Evolutionary conservation across 2,113 vertebrate genomes (phyloP), one percentile per base, ranked within the genome.

Genomic region (Pangasianodon hypophthalmus): DNA sequence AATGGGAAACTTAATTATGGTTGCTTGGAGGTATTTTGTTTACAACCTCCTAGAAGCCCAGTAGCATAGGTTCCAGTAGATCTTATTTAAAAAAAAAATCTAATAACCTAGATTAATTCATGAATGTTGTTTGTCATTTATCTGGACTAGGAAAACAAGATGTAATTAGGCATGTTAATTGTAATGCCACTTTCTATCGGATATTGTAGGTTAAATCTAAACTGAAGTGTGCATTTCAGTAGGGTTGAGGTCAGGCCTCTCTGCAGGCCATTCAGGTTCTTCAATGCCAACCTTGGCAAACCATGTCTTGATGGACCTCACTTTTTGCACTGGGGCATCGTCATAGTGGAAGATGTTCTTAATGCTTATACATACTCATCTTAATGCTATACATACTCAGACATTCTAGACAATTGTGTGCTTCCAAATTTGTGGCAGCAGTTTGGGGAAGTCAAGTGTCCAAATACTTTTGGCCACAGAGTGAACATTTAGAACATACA

Each of bases 111-210:
- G 19, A 83, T 58, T 37, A 58, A 83, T 58, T 83, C 54, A 37
- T 21, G 32, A 41, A 24, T 83, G 32, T 41, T 83, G n/a, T 56
- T 83, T 19, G 3, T 9, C 80, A 58, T 83, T 83, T 58, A 58
- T 83, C 41, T 58, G n/a, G n/a, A 41, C 18, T 37, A 41, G 54
- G 32, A 13, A 32, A 83, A 58, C 81, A 56, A 58, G 54, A 41
- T 83, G 81, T 83, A 83, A 82, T 82, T 82, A 82, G 79, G 79
- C 50, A 37, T 32, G 79, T 54, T 80, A 50, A 80, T 26, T 80
- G 7, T 50, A 50, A 18, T 16, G 46, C 77, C 46, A 29, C 26
- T 79, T 48, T 13, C 75, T 24, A 4, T 46, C 8, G 21, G 41
- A 77, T 77, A 77, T 48, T 26, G 21, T 77, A 26, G 21, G 41